Evolutionary conservation across 37 sponge, comb jelly and placozoan genomes (phyloP), one percentile per base, ranked within the genome.

Genomic region (Aphrocallistes beatrix): DNA sequence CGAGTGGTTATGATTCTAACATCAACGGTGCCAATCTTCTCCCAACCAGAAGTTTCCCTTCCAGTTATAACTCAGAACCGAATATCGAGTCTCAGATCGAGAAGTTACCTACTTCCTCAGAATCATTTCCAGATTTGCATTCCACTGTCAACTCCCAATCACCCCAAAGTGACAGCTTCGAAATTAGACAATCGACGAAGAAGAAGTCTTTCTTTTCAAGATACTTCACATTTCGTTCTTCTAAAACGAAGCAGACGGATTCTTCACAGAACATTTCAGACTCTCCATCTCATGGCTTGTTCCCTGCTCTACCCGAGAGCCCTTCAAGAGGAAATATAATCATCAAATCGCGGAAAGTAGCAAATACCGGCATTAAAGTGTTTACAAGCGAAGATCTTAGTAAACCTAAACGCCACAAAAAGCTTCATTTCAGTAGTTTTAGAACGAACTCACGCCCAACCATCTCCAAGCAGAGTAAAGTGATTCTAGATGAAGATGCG

Each of bases 81-180:
- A 3, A 60, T 60, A 8, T 60, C 6, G 6, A 19, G 3, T 3
- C 75, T 3, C 10, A 60, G n/a, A 60, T 13, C 25, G 75, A 60
- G n/a, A 60, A 25, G 34, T 13, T 60, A 32, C 75, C 75, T 25
- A 21, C 75, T 25, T 60, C 75, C 3, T n/a, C n/a, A n/a, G 75
- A 60, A 60, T 60, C 75, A 32, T 60, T 60, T 60, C 75, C 75
- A 32, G 75, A 60, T 25, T 60, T 60, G n/a, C 21, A 60, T 60
- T 60, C 75, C 3, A 13, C 75, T 19, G 3, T 60, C 34, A 60
- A 60, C n/a, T 6, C 21, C 8, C 6, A 32, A 60, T 60, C 32
- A 25, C 32, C 25, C 3, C 28, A 60, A 3, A 60, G 10, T 6
- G n/a, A 60, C 10, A 13, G 10, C 3, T 25, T 30, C 6, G 28